These are phyloP conservation scores for Melanaphis sacchari DNA, from an alignment of 1,140 invertebrate species.

Conservation along the genomic window DNA sequence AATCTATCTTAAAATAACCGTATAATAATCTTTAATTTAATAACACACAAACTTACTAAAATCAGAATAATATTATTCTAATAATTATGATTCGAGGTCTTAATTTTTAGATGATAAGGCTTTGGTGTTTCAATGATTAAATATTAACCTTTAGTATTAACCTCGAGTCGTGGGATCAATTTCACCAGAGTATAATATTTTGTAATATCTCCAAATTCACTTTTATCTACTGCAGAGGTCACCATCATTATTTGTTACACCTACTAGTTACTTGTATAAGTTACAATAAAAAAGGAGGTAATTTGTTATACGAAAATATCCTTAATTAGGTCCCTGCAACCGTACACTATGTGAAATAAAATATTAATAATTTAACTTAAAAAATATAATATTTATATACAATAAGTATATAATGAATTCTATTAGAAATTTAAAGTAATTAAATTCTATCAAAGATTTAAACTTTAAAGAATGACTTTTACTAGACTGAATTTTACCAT, in stretches of 20 bases:
- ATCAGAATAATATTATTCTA: neutral
- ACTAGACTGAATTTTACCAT: neutral
- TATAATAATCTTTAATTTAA: neutral
- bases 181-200: constrained; percentile 9
- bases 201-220: neutral
- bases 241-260: neutral
- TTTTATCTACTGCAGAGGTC: neutral
- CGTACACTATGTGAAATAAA: neutral
- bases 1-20: neutral
- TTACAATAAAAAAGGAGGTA: neutral
- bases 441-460: neutral
- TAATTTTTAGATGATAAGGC: neutral
- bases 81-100: neutral
- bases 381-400: neutral
- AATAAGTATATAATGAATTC: neutral
- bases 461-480: neutral
- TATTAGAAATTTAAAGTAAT: neutral
- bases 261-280: neutral
- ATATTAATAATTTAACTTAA: neutral
- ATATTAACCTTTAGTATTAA: neutral
- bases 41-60: neutral
- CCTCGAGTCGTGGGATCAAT: neutral
- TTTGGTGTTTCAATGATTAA: constrained; percentile 10
- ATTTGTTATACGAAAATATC: neutral
- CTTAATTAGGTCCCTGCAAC: neutral